Conservation (phyloP, 2,113 vertebrate genomes). For the Rattus rattus region DNA sequence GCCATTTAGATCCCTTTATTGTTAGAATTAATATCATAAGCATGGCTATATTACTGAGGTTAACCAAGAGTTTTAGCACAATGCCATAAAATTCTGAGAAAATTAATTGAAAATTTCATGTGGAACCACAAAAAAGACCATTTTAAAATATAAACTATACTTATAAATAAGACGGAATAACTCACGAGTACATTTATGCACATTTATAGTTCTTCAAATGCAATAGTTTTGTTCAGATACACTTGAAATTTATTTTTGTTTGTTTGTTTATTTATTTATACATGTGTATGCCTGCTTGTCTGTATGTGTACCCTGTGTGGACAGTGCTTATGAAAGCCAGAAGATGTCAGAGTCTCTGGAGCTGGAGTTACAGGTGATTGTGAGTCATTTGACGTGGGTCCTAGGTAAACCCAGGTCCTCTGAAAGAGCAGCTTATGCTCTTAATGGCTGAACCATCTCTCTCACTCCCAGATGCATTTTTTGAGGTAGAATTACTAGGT, state of each 20-base stretch:
- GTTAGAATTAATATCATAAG: neutral
- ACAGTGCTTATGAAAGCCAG: neutral
- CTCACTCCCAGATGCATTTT: neutral
- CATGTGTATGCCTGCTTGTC: neutral
- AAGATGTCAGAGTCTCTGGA: neutral
- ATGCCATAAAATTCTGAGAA: neutral
- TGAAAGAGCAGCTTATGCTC: neutral
- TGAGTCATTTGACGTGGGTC: neutral
- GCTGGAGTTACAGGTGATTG: neutral
- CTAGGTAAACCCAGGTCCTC: neutral
- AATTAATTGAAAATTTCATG: neutral
- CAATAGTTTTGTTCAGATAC: neutral
- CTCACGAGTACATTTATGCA: neutral
- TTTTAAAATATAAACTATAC: neutral
- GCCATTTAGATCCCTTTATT: neutral
- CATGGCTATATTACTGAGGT: too few relatives aligned
- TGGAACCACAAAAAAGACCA: neutral
- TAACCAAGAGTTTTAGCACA: neutral
- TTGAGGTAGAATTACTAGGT: conserved; percentile 23
- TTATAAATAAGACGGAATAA: neutral
- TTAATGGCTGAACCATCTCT: neutral
- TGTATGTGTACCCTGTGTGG: too few relatives aligned
- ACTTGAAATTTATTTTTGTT: neutral
- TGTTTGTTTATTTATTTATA: neutral
- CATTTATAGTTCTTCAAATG: neutral